Evolutionary conservation across 2,113 vertebrate genomes (phyloP).

Genomic region (Caracal caracal): DNA sequence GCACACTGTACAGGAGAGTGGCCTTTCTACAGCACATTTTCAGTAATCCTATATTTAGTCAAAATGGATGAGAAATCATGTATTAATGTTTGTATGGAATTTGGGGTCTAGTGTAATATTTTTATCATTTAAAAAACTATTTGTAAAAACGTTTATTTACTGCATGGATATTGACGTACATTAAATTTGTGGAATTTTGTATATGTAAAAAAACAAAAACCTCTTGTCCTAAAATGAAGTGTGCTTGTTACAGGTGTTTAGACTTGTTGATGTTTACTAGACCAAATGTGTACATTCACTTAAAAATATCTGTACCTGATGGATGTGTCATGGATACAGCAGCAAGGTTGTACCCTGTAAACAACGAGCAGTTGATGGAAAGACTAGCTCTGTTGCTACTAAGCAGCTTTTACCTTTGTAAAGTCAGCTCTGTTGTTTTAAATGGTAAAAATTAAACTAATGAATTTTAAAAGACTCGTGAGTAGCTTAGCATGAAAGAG

Average conservation of each 20-base stretch:
- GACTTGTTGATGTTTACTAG: conserved; percentile 87
- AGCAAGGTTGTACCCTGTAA: conserved; percentile 81
- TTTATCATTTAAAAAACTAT: conserved; percentile 88
- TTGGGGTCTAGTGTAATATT: conserved; percentile 86
- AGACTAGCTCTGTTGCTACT: conserved; percentile 85
- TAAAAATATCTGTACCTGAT: conserved; percentile 85
- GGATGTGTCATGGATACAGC: conserved; percentile 81
- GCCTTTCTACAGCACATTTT: conserved; percentile 89
- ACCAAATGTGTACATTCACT: conserved; percentile 88
- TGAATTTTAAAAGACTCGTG: conserved; percentile 82
- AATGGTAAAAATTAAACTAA: conserved; percentile 86
- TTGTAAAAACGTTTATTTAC: conserved; percentile 90
- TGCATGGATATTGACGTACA: conserved; percentile 89
- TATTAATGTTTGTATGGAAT: conserved; percentile 87
- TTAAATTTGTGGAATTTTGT: conserved; percentile 90
- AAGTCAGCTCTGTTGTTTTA: conserved; percentile 84
- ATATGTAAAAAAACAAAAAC: conserved; percentile 84
- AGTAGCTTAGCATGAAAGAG: conserved; percentile 85
- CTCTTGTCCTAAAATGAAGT: conserved; percentile 86
- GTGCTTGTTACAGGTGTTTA: conserved; percentile 88
- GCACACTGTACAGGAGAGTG: conserved; percentile 90
- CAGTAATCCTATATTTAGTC: conserved; percentile 83
- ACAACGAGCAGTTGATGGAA: conserved; percentile 81
- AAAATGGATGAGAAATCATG: conserved; percentile 83
- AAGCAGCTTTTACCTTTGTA: conserved; percentile 86